Evolutionary conservation across 2,888 invertebrate genomes (phyloP), one percentile per base, ranked within the genome.

Genomic region (Pristionchus exspectatus): DNA sequence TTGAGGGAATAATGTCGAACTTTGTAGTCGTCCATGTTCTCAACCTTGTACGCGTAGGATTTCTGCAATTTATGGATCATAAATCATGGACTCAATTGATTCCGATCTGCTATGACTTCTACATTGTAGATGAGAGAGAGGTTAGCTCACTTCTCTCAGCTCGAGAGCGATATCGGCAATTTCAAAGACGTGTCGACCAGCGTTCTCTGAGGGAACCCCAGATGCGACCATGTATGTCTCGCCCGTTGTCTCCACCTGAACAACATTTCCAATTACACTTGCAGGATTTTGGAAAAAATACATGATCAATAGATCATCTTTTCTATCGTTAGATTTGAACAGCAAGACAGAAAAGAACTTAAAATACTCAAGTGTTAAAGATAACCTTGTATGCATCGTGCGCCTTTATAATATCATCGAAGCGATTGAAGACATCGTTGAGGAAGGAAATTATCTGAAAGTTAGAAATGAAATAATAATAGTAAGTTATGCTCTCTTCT

Each of bases 211-310:
- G 0, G 98, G 98, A 0, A 98, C 98, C 0, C 98, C 98, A 0
- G 98, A 97, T 0, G 98, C 98, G 0, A 98, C 98, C 98, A 99
- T 98, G 95, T 98, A 99, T 0, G 98, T 98, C 95, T 99, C 98
- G 0, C 98, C 98, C 92, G 98, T 98, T 0, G 98, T 98, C 96
- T 98, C 98, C 63, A 98, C 98, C 98, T 98, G 95, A 5, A 63
- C 44, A 12, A 7, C 0, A 7, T 50, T 9, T 50, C 1, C 44
- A 50, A 50, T 50, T 50, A 77, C 18, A n/a, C 24, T 24, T 30
- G 0, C n/a, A 84, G 1, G 4, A 10, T 27, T 27, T 54, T 83
- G 83, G 27, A n/a, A 24, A 3, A 27, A 10, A 4, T 16, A 30
- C 30, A 9, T 77, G 27, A 7, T 21, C 12, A 50, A 50, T n/a